These are phyloP conservation scores for Schizothorax lantsangensis DNA, from an alignment of 2,797 vertebrate species.

Conservation along the genomic window DNA sequence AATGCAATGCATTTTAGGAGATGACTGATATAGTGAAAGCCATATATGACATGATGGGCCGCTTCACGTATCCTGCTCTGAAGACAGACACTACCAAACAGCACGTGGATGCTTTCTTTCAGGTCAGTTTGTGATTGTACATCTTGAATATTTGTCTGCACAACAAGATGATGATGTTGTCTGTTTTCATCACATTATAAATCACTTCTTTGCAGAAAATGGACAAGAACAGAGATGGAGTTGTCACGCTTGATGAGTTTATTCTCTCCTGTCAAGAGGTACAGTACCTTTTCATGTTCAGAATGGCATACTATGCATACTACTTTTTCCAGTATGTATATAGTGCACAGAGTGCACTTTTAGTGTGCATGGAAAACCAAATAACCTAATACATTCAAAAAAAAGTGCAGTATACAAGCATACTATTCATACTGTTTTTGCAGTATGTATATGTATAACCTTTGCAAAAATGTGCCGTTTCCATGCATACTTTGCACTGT, in stretches of 20 bases:
- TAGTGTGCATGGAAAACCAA: not conserved
- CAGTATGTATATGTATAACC: not conserved
- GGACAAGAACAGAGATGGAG: slow-evolving; percentile 98
- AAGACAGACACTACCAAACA: slow-evolving; percentile 91
- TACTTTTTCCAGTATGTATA: not conserved
- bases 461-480: not conserved
- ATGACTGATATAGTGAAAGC: slow-evolving; percentile 97
- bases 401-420: not conserved
- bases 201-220: slow-evolving; percentile 86
- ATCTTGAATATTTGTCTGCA: not conserved
- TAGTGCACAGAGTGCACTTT: not conserved
- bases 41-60: slow-evolving; percentile 99
- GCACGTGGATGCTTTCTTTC: slow-evolving; percentile 95
- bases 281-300: slow-evolving; percentile 55
- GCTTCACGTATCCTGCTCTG: slow-evolving; percentile 92
- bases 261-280: slow-evolving; percentile 97
- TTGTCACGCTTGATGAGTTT: slow-evolving; percentile 97
- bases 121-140: slow-evolving; percentile 74
- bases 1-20: slow-evolving; percentile 73
- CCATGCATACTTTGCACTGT: not conserved
- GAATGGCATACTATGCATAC: not conserved
- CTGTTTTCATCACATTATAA: not conserved
- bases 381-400: not conserved
- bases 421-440: not conserved
- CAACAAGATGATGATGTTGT: not conserved